Evolutionary conservation across 2,888 invertebrate species (phyloP).

Genomic region (Galeopsomyia nigrocyanea): DNA sequence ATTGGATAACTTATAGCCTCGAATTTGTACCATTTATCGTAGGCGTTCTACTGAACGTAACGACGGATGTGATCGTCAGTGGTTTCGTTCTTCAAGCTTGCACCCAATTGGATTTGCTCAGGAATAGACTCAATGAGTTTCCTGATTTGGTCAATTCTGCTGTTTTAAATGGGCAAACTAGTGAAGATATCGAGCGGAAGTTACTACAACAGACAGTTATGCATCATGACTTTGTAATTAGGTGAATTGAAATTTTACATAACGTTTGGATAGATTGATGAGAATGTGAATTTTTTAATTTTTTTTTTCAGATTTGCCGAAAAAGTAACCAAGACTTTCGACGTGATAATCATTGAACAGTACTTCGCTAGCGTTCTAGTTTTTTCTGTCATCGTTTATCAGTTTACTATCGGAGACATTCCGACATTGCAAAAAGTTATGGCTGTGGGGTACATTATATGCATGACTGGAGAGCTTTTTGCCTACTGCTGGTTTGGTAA

Average conservation of each 20-base stretch:
- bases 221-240: conserved; percentile 15
- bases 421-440: background rate
- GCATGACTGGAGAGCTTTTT: conserved; percentile 15
- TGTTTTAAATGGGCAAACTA: too few species aligned
- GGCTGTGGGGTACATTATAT: background rate
- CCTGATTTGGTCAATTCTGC: background rate
- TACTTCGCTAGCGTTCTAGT: conserved; percentile 1
- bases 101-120: conserved; percentile 8
- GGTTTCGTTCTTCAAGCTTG: conserved; percentile 12
- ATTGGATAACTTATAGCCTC: background rate
- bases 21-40: background rate
- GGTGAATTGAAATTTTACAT: background rate
- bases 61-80: conserved; percentile 7
- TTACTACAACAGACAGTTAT: background rate
- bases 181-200: background rate
- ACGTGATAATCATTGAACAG: conserved; percentile 12
- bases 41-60: background rate
- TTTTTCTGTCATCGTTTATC: conserved; percentile 9
- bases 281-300: background rate
- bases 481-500: conserved; percentile 27
- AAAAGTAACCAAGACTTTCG: background rate
- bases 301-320: background rate
- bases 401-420: background rate
- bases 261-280: background rate
- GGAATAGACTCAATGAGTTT: background rate